Conservation (phyloP, 2,113 vertebrate genomes). For the Neodontobutis hainanensis region DNA sequence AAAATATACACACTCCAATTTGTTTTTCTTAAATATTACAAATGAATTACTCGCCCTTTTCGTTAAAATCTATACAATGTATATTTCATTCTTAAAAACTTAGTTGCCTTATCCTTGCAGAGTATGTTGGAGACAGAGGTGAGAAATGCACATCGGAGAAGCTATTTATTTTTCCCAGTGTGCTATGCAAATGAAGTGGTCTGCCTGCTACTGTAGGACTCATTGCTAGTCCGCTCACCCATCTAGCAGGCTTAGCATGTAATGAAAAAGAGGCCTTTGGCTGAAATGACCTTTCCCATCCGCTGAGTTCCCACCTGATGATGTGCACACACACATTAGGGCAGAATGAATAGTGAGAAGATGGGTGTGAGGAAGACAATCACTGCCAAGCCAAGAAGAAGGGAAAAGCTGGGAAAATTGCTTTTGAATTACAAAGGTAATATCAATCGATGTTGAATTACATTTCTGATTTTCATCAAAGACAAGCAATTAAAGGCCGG, state of each 20-base stretch:
- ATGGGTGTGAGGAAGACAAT: slow-evolving; percentile 35
- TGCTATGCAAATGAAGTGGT: slow-evolving; percentile 59
- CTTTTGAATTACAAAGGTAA: slow-evolving; percentile 71
- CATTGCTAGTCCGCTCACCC: slow-evolving; percentile 70
- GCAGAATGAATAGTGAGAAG: slow-evolving; percentile 9
- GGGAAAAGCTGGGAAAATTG: slow-evolving; percentile 52
- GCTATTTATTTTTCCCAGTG: slow-evolving; percentile 62
- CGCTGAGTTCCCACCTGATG: slow-evolving; percentile 49
- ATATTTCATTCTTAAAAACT: slow-evolving; percentile 23
- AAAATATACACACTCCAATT: slow-evolving; percentile 7
- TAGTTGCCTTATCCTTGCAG: slow-evolving; percentile 36
- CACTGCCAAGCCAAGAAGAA: slow-evolving; percentile 8
- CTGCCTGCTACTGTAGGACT: slow-evolving; percentile 55
- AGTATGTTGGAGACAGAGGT: slow-evolving; percentile 52
- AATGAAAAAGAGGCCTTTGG: slow-evolving; percentile 69
- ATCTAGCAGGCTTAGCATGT: slow-evolving; percentile 65
- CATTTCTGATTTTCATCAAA: slow-evolving; percentile 66
- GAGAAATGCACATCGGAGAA: slow-evolving; percentile 46
- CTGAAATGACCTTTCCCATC: slow-evolving; percentile 74
- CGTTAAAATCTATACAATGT: slow-evolving; percentile 36
- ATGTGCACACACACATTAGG: slow-evolving; percentile 40
- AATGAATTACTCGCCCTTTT: slow-evolving; percentile 30
- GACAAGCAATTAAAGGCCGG: slow-evolving; percentile 61
- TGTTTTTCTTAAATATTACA: slow-evolving; percentile 37
- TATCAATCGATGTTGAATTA: slow-evolving; percentile 71